These are phyloP conservation scores for Capromys pilorides DNA, from an alignment of 2,797 vertebrate species.

Conservation along the genomic window DNA sequence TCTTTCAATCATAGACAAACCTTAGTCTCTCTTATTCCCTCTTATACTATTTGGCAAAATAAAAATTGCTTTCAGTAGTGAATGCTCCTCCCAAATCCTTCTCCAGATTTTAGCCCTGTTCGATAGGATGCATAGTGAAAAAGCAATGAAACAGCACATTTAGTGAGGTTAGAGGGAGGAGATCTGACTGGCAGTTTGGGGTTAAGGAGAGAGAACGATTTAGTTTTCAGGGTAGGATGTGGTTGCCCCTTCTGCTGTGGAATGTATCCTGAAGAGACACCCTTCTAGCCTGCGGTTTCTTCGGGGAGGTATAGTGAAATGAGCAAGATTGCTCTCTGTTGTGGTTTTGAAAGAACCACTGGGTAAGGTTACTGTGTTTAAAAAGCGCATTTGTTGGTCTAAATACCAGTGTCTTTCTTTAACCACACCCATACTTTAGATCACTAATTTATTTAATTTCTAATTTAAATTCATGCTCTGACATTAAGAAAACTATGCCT, in stretches of 20 bases:
- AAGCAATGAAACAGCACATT: background rate
- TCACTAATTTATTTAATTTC: slow-evolving; percentile 71
- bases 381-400: slow-evolving; percentile 67
- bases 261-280: slow-evolving; percentile 5
- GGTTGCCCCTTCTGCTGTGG: background rate
- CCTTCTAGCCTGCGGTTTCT: slow-evolving; percentile 47
- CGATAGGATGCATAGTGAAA: background rate
- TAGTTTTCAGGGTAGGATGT: slow-evolving; percentile 4
- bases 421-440: slow-evolving; percentile 51
- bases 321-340: slow-evolving; percentile 57
- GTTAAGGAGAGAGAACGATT: background rate
- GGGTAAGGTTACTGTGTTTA: slow-evolving; percentile 57
- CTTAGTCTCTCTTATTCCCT: slow-evolving; percentile 2
- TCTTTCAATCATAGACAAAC: background rate
- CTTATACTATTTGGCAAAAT: background rate
- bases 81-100: background rate
- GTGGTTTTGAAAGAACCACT: slow-evolving; percentile 71
- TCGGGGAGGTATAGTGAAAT: slow-evolving; percentile 58
- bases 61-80: background rate
- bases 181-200: background rate
- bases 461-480: slow-evolving; percentile 64
- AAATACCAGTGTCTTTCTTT: slow-evolving; percentile 55
- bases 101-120: background rate
- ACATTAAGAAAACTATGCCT: slow-evolving; percentile 46
- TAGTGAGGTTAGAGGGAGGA: background rate